A percentile compares a stretch with the other conserved stretches of the same genome.
Conservation (phyloP, 2,797 vertebrate genomes). For the Potorous gilbertii region DNA sequence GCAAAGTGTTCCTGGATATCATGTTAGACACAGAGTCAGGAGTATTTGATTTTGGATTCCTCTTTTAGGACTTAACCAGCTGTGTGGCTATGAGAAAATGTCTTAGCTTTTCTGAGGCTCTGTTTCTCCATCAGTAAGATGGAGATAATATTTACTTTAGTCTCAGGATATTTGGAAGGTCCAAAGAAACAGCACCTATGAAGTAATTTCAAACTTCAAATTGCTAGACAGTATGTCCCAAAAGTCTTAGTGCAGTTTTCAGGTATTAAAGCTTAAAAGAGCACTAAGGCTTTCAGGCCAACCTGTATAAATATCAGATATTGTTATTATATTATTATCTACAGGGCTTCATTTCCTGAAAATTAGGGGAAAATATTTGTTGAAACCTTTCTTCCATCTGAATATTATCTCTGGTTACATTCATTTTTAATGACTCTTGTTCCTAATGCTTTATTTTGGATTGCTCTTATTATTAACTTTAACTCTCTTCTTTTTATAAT, state of each 20-base stretch:
- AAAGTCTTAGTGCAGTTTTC: not conserved
- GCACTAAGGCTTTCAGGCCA: not conserved
- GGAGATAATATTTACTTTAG: not conserved
- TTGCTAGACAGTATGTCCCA: not conserved
- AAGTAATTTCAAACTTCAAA: not conserved
- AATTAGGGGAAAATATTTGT: not conserved
- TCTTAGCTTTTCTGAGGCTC: not conserved
- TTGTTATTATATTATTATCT: not conserved
- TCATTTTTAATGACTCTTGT: not conserved
- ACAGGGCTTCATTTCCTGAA: not conserved
- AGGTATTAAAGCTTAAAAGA: not conserved
- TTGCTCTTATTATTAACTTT: not conserved
- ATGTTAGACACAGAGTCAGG: not conserved
- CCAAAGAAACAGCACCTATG: not conserved
- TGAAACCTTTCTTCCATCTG: not conserved
- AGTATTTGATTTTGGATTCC: not conserved
- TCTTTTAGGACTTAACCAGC: not conserved
- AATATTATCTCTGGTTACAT: not conserved
- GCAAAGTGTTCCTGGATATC: not conserved
- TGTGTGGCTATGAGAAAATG: too few species aligned
- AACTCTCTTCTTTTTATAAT: not conserved
- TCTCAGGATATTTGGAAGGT: not conserved
- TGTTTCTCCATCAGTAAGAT: not conserved
- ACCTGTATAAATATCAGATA: not conserved
- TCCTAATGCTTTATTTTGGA: not conserved